Base-by-base conservation (phyloP, 2,113 vertebrate genomes). In the Equus quagga region DNA sequence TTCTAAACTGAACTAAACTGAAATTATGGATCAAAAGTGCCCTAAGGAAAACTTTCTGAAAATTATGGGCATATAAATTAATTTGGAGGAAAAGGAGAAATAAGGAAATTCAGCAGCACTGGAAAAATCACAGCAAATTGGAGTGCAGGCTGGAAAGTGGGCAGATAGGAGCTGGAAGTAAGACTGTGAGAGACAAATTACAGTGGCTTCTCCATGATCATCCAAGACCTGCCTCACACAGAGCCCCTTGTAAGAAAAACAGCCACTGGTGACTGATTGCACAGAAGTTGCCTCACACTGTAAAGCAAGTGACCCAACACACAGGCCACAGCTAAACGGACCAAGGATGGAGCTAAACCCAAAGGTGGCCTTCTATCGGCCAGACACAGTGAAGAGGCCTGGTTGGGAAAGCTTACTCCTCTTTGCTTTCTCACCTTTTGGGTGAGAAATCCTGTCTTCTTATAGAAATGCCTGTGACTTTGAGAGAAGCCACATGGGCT, bases 1-100 rank as follows among this genome's bases (percentile, higher is more conserved):
- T 80, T 91, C 41, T n/a, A 62, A 79, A 82, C 17, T 46, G 56
- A 95, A 97, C 91, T 72, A 93, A 82, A 86, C n/a, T 78, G 70
- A 94, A 83, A 93, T 76, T 96, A 67, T 87, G 41, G 12, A 60
- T 90, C 58, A 86, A 94, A 92, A 89, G n/a, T n/a, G 2, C 31
- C 49, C 65, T 54, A 28, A 64, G 41, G 64, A 93, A 93, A 97
- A 49, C 44, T 26, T 85, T 78, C 54, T 65, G 31, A 95, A 93
- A 93, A 69, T 73, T 65, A 91, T 8, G 12, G 26, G n/a, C 28
- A 73, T 54, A 79, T 24, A 62, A 91, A 83, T 80, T 93, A 91
- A 90, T 88, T 51, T 88, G 70, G n/a, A 78, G 11, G 46, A 90
- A 92, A 79, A 73, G 19, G 26, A 36, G 18, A 95, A 82, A 56